Percentiles rank a stretch among this genome's conserved stretches.
Conservation (phyloP, 2,113 vertebrate species). For the Barbus barbus region DNA sequence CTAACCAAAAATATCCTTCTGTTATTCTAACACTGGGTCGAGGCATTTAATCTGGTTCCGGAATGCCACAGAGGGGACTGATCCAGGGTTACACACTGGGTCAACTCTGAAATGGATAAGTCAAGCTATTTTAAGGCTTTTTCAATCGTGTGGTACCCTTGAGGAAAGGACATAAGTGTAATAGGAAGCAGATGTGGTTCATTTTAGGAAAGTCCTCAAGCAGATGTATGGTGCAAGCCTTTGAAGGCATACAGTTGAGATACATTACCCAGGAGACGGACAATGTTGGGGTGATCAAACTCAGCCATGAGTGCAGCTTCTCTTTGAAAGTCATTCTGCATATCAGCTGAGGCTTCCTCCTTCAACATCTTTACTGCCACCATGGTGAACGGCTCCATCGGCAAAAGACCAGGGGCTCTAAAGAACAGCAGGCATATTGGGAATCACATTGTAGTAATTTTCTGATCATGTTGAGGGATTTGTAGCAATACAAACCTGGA, state of each 20-base stretch:
- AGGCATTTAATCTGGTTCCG: constrained; percentile 14
- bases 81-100: no score
- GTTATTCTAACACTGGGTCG: constrained; percentile 11
- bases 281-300: constrained; percentile 94
- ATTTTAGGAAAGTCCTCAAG: constrained; percentile 36
- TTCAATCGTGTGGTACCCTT: constrained; percentile 38
- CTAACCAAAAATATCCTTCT: constrained; percentile 28
- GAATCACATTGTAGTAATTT: no score
- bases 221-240: constrained; percentile 13
- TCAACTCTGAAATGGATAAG: no score
- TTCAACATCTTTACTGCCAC: constrained; percentile 99
- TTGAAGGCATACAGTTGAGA: background rate
- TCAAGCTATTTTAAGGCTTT: constrained; percentile 44
- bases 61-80: constrained; percentile 4
- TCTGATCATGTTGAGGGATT: no score
- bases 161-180: constrained; percentile 33
- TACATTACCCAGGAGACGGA: constrained; percentile 86
- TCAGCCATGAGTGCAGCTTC: constrained; percentile 98
- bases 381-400: constrained; percentile 90
- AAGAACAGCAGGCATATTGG: constrained; percentile 22
- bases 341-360: constrained; percentile 95
- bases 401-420: constrained; percentile 89
- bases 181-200: constrained; percentile 37
- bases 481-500: no score
- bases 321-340: constrained; percentile 97